Base-by-base conservation (phyloP, 2,888 invertebrate genomes). In the Melikaiella ostensackeni region DNA sequence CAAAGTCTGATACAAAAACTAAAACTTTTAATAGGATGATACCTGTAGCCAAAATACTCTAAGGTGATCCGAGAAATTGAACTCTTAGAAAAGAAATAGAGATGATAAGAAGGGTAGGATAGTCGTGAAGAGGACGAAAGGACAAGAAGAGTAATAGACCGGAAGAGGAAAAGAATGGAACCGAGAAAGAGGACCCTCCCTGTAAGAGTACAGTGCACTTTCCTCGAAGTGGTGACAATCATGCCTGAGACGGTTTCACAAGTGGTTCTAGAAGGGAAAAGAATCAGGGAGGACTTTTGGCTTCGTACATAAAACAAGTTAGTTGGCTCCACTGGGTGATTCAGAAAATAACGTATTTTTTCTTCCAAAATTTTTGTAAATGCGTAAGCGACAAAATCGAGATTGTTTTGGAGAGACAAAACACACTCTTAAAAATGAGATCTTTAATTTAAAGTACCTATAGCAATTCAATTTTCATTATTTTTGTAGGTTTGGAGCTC, bases 181-280 rank as follows among this genome's bases (percentile, higher is more conserved):
- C 75, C 78, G 42, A 75, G 74, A 74, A 75, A 78, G 75, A 79
- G 81, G 77, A 76, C 74, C 79, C 79, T 79, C 75, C 63, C 78
- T 77, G 77, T 80, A 79, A 82, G 82, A 83, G 77, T 79, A 75
- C 80, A 79, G 80, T 82, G 82, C 84, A 83, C 83, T 84, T 84
- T 84, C 76, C 83, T 82, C 79, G 80, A 83, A 84, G 84, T 83
- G 79, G 83, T 82, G 85, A 85, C 85, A 83, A 86, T 86, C 85
- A 83, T 78, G 80, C 64, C 80, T 75, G 81, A 82, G 82, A 83
- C 82, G 75, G 77, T 84, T 82, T 80, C 81, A 73, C 79, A 77
- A 81, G 66, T 82, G 77, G 79, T 78, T 79, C 76, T 75, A 77
- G 62, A 70, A 78, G 75, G 79, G 75, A 73, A 79, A 80, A 82